Base-by-base conservation (phyloP, 2,888 invertebrate species). In the Leptura quadrifasciata region DNA sequence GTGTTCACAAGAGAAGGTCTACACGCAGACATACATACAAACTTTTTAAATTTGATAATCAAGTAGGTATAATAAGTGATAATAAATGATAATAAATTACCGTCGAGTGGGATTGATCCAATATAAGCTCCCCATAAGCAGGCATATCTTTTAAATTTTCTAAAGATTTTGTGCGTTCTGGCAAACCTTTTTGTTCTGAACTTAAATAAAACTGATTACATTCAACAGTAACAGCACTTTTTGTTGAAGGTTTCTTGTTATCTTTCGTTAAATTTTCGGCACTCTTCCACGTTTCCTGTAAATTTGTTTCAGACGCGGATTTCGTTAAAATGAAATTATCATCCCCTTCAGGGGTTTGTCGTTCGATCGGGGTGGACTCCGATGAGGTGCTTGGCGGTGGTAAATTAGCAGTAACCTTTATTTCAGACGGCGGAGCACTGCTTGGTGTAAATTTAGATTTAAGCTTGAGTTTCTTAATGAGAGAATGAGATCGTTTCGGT, bases 71-170 rank as follows among this genome's bases (percentile, higher is more conserved):
- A n/a, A n/a, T n/a, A n/a, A n/a, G n/a, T n/a, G n/a, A 31, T 63
- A 69, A 75, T 55, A 75, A 69, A 72, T 64, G 27, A 68, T 52
- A 63, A 73, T 69, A 75, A 72, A 67, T 77, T 86, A 86, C 86
- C 86, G 82, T 82, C 24, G 81, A 76, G 61, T 78, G 65, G 12
- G 83, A 57, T 15, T 85, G 77, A 76, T 88, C 88, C 78, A 88
- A 76, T 76, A 88, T 87, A 58, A 89, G 83, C 79, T 89, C 89
- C 57, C 89, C 89, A 80, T 88, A 89, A 68, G 88, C 88, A 31
- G 89, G 88, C 89, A 89, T 89, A 75, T 85, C 84, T 80, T 86
- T 84, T 69, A 88, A 80, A 80, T 85, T 83, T 77, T 88, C 88
- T 72, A 88, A 82, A 39, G 88, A 88, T 81, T 87, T 87, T 55